Base-by-base conservation (phyloP, 2,888 invertebrate genomes). In the Homarus gammarus region DNA sequence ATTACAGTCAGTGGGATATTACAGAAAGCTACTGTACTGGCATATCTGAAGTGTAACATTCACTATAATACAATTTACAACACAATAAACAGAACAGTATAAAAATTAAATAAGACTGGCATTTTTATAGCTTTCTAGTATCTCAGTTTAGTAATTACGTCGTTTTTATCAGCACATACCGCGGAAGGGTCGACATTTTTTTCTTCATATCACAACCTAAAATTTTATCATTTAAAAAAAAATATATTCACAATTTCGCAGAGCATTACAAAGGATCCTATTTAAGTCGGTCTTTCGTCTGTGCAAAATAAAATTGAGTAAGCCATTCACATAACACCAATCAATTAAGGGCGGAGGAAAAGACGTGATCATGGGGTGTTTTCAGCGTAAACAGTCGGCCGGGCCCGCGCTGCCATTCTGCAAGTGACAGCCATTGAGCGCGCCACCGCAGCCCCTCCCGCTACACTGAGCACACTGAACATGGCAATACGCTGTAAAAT, bases 341-440 rank as follows among this genome's bases (percentile, higher is more conserved):
- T 86, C 86, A 86, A 86, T 86, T 83, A 83, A 51, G 86, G 70
- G 44, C 44, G 78, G 72, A 68, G 86, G 49, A n/a, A 36, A 38
- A 44, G 64, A 68, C 49, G 36, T 77, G 77, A 68, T 8, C n/a
- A 73, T 36, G 81, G 77, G 84, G 84, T 84, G 56, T 77, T 79
- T 85, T 78, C 61, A 87, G 75, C 75, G 75, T 82, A 64, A 87
- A 87, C 79, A 72, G 18, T n/a, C n/a, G 70, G 72, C 56, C 27
- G 31, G 49, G 36, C 27, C n/a, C 8, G 33, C 33, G 44, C 51
- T n/a, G 85, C 73, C 27, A 68, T 87, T 81, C 90, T 91, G 91
- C 91, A 75, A 77, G 70, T 91, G 91, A 91, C 91, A 91, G 89
- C 44, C 89, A 89, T 89, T 89, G 84, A 89, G 84, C n/a, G 51